Evolutionary conservation across 2,797 vertebrate genomes (phyloP).

Genomic region (Pseudopleuronectes americanus): DNA sequence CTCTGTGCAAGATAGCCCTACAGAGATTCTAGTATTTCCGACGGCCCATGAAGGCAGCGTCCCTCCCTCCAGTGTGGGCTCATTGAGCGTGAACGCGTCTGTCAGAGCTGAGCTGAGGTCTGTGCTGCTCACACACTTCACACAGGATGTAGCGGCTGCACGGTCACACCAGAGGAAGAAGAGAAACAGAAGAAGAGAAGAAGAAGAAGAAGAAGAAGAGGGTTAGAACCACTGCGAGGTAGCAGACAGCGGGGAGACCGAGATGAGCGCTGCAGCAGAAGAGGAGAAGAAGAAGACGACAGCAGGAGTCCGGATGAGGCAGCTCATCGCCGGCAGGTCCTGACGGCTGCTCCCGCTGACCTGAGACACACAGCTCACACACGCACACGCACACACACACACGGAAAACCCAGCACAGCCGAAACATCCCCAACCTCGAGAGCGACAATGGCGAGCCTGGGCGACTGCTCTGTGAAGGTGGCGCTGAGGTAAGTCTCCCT

Average conservation of each 20-base stretch:
- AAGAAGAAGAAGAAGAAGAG: neutral
- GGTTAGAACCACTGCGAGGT: conserved; percentile 30
- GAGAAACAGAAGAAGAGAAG: conserved; percentile 5
- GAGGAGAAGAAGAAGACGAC: conserved; percentile 47
- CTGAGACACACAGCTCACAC: conserved; percentile 58
- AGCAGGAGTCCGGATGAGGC: conserved; percentile 53
- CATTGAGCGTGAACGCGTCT: conserved; percentile 50
- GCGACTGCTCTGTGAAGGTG: conserved; percentile 95
- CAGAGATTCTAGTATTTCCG: neutral
- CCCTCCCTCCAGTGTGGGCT: conserved; percentile 50
- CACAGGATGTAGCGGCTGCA: conserved; percentile 73
- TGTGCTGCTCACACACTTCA: conserved; percentile 39
- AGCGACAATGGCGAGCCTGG: conserved; percentile 87
- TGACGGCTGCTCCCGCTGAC: conserved; percentile 72
- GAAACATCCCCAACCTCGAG: conserved; percentile 31
- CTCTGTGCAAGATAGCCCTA: too few relatives aligned
- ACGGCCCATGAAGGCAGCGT: conserved; percentile 44
- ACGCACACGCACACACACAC: neutral
- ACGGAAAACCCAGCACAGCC: conserved; percentile 23
- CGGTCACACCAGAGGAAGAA: neutral
- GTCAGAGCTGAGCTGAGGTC: conserved; percentile 1
- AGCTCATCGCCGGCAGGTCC: conserved; percentile 62
- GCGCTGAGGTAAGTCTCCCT: conserved; percentile 88
- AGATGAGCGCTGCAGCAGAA: conserved; percentile 58
- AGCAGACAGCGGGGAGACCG: conserved; percentile 22